Evolutionary conservation across 2,888 invertebrate species (phyloP).

Genomic region (Sphaeridia pumilis): DNA sequence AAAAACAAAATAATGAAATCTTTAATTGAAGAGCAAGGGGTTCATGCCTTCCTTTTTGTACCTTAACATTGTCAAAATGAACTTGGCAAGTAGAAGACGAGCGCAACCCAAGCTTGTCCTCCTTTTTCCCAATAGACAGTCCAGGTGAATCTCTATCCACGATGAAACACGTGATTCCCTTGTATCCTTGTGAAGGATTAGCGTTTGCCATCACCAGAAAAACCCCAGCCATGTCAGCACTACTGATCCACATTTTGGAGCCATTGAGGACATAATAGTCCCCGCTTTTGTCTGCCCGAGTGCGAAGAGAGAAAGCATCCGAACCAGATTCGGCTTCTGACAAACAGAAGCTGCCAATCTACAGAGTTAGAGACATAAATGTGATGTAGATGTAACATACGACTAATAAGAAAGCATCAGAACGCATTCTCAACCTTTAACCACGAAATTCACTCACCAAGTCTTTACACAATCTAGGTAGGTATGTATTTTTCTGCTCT

Average conservation of each 20-base stretch:
- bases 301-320: slow-evolving; percentile 91
- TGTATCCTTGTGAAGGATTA: slow-evolving; percentile 79
- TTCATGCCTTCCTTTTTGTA: slow-evolving; percentile 37
- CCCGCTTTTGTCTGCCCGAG: slow-evolving; percentile 83
- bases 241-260: slow-evolving; percentile 97
- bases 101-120: slow-evolving; percentile 82
- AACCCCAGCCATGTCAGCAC: slow-evolving; percentile 82
- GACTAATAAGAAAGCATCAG: too few relatives aligned
- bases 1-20: too few relatives aligned
- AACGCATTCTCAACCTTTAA: neutral
- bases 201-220: slow-evolving; percentile 93
- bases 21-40: too few relatives aligned
- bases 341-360: slow-evolving; percentile 86
- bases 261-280: slow-evolving; percentile 79
- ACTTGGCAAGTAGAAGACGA: slow-evolving; percentile 92
- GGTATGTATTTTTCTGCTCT: slow-evolving; percentile 81
- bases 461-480: slow-evolving; percentile 64
- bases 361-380: slow-evolving; percentile 28
- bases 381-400: neutral
- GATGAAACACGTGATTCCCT: slow-evolving; percentile 90
- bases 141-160: slow-evolving; percentile 83
- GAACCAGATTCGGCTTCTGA: slow-evolving; percentile 86
- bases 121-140: slow-evolving; percentile 73
- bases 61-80: slow-evolving; percentile 84
- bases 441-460: too few relatives aligned